These are phyloP conservation scores for Drosophila neutralis DNA, from an alignment of 2,888 invertebrate genomes.

Conservation along the genomic window DNA sequence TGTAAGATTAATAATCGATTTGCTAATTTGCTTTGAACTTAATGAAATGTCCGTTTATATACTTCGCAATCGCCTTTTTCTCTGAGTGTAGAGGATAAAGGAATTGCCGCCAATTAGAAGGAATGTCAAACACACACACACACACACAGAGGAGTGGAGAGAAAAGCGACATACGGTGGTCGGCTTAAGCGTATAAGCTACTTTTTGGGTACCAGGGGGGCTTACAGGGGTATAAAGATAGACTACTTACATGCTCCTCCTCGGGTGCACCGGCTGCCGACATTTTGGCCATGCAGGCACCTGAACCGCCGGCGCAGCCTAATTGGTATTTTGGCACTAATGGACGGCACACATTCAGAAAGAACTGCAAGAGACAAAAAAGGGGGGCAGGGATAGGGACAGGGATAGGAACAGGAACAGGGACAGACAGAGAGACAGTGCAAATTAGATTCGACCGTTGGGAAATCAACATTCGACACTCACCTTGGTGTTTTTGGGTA, in stretches of 20 bases:
- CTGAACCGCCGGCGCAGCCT: slow-evolving; percentile 84
- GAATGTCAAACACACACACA: slow-evolving; percentile 21
- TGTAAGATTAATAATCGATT: neutral
- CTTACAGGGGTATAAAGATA: neutral
- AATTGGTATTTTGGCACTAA: slow-evolving; percentile 83
- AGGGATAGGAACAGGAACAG: neutral
- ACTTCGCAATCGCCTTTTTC: neutral
- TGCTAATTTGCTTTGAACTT: neutral
- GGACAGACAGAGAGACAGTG: slow-evolving; percentile 1
- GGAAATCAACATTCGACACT: slow-evolving; percentile 61
- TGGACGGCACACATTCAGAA: slow-evolving; percentile 84
- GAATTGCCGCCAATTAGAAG: slow-evolving; percentile 52
- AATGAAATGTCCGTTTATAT: neutral
- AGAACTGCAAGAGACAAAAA: slow-evolving; percentile 72
- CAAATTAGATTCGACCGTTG: slow-evolving; percentile 40
- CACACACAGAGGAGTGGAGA: slow-evolving; percentile 4
- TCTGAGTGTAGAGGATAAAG: slow-evolving; percentile 3
- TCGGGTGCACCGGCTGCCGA: slow-evolving; percentile 78
- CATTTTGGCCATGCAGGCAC: slow-evolving; percentile 83
- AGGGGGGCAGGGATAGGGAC: neutral
- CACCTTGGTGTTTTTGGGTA: slow-evolving; percentile 82
- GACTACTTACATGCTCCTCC: slow-evolving; percentile 82
- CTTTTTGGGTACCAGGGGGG: slow-evolving; percentile 44
- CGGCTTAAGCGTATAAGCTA: slow-evolving; percentile 62
- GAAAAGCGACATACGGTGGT: slow-evolving; percentile 33